Base-by-base conservation (phyloP, 2,888 invertebrate genomes). In the Ommatoiulus sabulosus region DNA sequence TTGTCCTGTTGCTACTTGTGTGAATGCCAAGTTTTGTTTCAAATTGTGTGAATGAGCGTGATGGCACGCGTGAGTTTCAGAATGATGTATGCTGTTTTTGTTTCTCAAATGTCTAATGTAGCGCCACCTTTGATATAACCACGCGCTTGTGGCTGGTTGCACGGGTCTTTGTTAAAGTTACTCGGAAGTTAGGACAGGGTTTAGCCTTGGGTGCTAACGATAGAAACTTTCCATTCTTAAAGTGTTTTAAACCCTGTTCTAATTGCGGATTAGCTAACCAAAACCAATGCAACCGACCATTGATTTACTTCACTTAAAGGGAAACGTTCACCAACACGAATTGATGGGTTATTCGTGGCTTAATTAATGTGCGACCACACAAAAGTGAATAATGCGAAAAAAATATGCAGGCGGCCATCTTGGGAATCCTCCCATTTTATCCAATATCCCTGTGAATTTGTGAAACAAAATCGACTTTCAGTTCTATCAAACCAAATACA, bases 1-100 rank as follows among this genome's bases (percentile, higher is more conserved):
- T 15, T 12, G 24, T 72, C 72, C 72, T 20, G 72, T 72, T 72
- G 72, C 72, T 72, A 72, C 72, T 72, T 72, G 72, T 72, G 24
- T 24, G 72, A 72, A 24, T 72, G 72, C 20, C 24, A 20, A 72
- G 8, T 24, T 72, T 72, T 20, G 72, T 72, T 72, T 72, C 24
- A n/a, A 24, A 6, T 72, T 72, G 72, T 72, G n/a, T 12, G 72
- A 72, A 72, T 72, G 72, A 72, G 72, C 24, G 72, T 24, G 7
- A 52, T 52, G 52, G 52, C 10, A 52, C 17, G 52, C 52, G 4
- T 15, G 52, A 52, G 52, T 52, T 10, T 52, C 12, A 52, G 17
- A 52, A 15, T 72, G 10, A 24, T 72, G 72, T 72, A 72, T 24
- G 12, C 24, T 72, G 72, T 72, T 72, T 72, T 72, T 72, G 24